Evolutionary conservation across 2,113 vertebrate genomes (phyloP).

Genomic region (human): GRCh38 chrX:90758501-90759000

Average conservation of each 20-base stretch:
- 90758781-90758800: not conserved
- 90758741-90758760: not conserved
- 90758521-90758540: not conserved
- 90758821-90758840: not conserved
- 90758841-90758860: not conserved
- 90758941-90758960: not conserved
- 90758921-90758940: not conserved
- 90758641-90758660: not conserved
- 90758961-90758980: not conserved
- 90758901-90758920: not conserved
- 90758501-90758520: not conserved
- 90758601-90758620: not conserved
- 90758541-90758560: not conserved
- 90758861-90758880: not conserved
- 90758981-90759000: not conserved
- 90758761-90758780: not conserved
- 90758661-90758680: not conserved
- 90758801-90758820: not conserved
- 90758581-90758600: not conserved
- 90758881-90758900: not conserved
- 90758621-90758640: not conserved
- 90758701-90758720: not conserved
- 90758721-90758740: not conserved
- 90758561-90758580: not conserved
- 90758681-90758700: not conserved